Base-by-base conservation (phyloP, 2,888 invertebrate species). In the Meghimatium bilineatum region DNA sequence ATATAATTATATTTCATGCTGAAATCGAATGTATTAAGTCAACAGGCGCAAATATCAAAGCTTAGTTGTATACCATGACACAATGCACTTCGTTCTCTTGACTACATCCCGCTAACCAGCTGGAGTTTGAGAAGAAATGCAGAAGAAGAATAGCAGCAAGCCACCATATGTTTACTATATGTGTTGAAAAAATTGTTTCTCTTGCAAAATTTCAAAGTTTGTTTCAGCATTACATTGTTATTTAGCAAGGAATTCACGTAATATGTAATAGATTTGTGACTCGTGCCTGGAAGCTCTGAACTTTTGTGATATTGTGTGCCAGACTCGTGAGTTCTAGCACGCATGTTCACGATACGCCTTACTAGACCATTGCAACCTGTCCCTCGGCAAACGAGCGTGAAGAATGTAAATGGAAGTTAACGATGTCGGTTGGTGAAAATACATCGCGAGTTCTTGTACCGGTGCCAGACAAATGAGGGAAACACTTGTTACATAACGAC, bases 391-490 rank as follows among this genome's bases (percentile, higher is more conserved):
- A 29, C 38, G 38, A 26, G 38, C 71, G 71, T 71, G 71, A 71
- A 71, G 26, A 38, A 71, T 36, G 71, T 38, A 71, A 71, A 71
- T 71, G 36, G 71, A 36, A 26, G 36, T 20, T 71, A 71, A 71
- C 71, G 29, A 38, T 71, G 71, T 63, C n/a, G 29, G 38, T 3
- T 38, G 38, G 71, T 26, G 23, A 38, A 38, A 71, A 38, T 36
- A 71, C 38, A 20, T n/a, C 71, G 26, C 71, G 36, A 26, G 23
- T 26, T 71, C n/a, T n/a, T 71, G 26, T 71, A 12, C 38, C 36
- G 1, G 38, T 38, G 71, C 38, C 38, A 71, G 71, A 38, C 71
- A 38, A 38, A 38, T 71, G 32, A 23, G 38, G 38, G 36, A 26
- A 71, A 5, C n/a, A 38, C 63, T 63, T 29, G 63, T 63, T 63